Conservation (phyloP, 2,797 vertebrate genomes). For the Coendou prehensilis region DNA sequence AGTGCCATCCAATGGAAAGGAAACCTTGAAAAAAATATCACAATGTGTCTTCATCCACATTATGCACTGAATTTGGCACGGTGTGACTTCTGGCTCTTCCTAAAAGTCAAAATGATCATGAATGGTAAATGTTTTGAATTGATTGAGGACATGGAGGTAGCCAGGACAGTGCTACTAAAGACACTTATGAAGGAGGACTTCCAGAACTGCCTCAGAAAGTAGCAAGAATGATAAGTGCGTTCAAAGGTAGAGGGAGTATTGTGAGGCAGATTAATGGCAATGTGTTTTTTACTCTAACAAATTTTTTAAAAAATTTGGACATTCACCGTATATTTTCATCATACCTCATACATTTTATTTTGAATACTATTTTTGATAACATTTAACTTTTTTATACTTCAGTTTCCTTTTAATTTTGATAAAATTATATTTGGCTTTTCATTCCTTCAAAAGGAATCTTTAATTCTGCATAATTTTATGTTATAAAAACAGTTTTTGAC, state of each 20-base stretch:
- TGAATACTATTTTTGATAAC: slow-evolving; percentile 20
- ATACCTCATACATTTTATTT: neutral
- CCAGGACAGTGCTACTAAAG: neutral
- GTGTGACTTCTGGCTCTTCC: neutral
- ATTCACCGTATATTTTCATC: neutral
- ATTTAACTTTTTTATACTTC: neutral
- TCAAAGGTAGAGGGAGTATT: neutral
- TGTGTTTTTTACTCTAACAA: neutral
- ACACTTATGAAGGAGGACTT: neutral
- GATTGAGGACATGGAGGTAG: neutral
- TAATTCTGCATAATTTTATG: slow-evolving; percentile 11
- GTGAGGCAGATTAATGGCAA: neutral
- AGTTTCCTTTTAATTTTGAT: slow-evolving; percentile 34
- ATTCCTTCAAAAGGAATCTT: slow-evolving; percentile 48
- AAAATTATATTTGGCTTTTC: slow-evolving; percentile 54
- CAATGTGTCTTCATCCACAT: neutral
- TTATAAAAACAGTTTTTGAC: slow-evolving; percentile 53
- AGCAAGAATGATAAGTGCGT: neutral
- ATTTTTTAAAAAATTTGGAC: neutral
- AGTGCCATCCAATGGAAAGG: neutral
- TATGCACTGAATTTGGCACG: neutral
- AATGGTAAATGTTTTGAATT: neutral
- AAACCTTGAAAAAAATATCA: neutral
- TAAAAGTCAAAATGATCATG: neutral
- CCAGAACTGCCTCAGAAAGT: neutral